A percentile compares a stretch with the other conserved stretches of the same genome.
Conservation (phyloP, 2,797 vertebrate genomes). For the Myotis planiceps region DNA sequence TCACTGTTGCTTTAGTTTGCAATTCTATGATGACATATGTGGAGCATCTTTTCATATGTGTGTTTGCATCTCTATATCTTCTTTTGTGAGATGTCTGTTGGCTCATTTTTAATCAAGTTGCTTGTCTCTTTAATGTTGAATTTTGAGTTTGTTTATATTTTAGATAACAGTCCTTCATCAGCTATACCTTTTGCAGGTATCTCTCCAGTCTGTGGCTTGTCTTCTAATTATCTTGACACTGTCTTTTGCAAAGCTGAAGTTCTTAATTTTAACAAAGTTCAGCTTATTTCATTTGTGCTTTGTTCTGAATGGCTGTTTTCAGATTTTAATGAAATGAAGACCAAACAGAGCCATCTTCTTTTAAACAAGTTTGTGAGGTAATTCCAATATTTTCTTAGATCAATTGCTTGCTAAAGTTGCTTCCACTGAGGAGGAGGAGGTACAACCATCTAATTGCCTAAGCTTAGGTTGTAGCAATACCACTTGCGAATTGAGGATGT, state of each 20-base stretch:
- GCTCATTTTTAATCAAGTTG: background rate
- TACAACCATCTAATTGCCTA: background rate
- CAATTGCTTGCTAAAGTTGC: background rate
- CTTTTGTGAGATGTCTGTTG: background rate
- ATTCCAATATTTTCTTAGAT: background rate
- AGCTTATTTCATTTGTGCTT: background rate
- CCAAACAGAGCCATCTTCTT: background rate
- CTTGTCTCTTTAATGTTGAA: background rate
- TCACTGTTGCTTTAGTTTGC: background rate
- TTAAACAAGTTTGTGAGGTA: background rate
- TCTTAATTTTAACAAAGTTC: background rate
- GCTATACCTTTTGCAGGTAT: background rate
- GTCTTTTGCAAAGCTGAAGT: background rate
- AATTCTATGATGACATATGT: background rate
- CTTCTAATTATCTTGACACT: background rate
- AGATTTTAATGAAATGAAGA: conserved; percentile 21
- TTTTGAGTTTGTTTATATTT: background rate
- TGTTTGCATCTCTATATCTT: background rate
- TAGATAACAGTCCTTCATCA: background rate
- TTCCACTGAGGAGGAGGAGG: background rate
- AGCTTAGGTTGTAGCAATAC: background rate
- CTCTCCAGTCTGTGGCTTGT: background rate
- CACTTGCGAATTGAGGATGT: background rate
- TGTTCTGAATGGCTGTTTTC: background rate
- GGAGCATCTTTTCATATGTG: background rate